A percentile compares a stretch with the other conserved stretches of the same genome.
These are phyloP conservation scores for Oenanthe melanoleuca DNA, from an alignment of 2,113 vertebrate genomes.

Conservation along the genomic window DNA sequence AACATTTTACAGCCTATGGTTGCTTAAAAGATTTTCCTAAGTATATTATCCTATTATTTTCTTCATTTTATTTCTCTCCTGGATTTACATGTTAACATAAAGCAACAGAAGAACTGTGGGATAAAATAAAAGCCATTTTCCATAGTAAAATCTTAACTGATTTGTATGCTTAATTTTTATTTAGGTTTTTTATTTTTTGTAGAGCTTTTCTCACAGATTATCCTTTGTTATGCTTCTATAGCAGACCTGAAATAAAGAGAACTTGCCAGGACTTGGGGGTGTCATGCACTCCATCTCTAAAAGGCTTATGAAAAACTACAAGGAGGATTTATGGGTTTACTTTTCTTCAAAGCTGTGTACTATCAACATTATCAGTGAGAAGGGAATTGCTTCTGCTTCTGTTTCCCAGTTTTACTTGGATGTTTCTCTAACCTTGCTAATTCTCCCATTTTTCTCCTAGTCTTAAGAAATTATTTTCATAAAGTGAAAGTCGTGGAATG, in stretches of 20 bases:
- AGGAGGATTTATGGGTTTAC: not conserved
- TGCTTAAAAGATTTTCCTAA: conserved; percentile 10
- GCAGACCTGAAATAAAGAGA: not conserved
- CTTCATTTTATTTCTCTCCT: not conserved
- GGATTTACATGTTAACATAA: not conserved
- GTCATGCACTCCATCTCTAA: rapidly evolving
- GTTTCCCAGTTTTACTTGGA: not conserved
- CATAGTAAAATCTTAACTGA: not conserved
- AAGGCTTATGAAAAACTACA: not conserved
- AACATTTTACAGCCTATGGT: not conserved
- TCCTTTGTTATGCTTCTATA: not conserved
- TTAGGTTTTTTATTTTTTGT: not conserved
- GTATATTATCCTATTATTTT: not conserved
- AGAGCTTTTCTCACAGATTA: conserved; percentile 1
- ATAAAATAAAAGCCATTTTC: not conserved
- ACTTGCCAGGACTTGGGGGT: not conserved
- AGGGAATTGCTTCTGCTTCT: not conserved
- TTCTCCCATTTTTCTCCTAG: not conserved
- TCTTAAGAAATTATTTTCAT: not conserved
- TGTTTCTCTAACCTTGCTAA: not conserved
- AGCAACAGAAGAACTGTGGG: not conserved
- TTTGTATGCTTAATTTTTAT: not conserved
- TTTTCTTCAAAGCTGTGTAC: not conserved
- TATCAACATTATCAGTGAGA: not conserved
- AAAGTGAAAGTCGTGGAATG: not conserved